Conservation (phyloP, 2,113 vertebrate species). For the Ptilonorhynchus violaceus region DNA sequence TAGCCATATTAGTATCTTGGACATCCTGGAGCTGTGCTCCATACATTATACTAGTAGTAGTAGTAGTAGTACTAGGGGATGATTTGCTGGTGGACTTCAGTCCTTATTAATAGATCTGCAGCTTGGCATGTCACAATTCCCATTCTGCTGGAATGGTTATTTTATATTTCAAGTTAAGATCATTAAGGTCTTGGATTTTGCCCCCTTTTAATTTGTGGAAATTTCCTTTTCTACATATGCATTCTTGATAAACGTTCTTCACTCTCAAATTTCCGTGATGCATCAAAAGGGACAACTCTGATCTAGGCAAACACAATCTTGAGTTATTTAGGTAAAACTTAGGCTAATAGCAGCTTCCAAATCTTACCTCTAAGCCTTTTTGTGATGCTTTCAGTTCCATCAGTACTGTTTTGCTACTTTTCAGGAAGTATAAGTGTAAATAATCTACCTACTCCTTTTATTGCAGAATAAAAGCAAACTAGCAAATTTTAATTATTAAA, state of each 20-base stretch:
- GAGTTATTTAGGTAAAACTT: background rate
- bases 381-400: background rate
- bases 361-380: background rate
- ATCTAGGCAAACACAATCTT: background rate
- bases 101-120: background rate
- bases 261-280: background rate
- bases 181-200: background rate
- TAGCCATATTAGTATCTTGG: rapidly evolving
- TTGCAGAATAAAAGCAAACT: background rate
- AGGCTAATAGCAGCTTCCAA: background rate
- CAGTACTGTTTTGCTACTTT: background rate
- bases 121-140: background rate
- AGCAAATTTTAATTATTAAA: background rate
- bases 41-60: background rate
- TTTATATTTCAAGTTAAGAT: background rate
- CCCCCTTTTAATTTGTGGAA: background rate
- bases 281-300: background rate
- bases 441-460: background rate
- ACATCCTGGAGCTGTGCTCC: background rate
- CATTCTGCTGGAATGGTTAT: background rate
- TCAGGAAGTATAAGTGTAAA: background rate
- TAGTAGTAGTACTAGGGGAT: background rate
- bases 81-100: background rate
- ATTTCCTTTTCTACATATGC: background rate
- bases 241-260: background rate